phyloP scores from a whole-genome alignment of 2,113 vertebrate genomes.

The Prunella fulvescens region DNA sequence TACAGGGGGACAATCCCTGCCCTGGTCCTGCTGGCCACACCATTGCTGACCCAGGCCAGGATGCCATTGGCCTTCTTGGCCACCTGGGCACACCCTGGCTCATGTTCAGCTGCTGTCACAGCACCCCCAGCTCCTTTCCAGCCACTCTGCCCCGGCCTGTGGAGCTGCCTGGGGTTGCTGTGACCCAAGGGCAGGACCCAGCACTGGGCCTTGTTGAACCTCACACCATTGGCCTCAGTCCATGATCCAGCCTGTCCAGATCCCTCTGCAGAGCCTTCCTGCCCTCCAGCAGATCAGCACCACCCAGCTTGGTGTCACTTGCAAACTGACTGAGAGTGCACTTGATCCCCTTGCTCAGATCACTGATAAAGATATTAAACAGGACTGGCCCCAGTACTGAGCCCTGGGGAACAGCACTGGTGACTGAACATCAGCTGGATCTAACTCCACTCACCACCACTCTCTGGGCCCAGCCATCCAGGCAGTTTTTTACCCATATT shows the following conservation, averaged over 20 bases:
- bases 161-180: fast-evolving
- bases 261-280: not conserved
- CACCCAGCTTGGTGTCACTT: not conserved
- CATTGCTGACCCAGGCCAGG: not conserved
- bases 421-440: fast-evolving
- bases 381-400: not conserved
- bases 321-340: not conserved
- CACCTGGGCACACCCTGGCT: not conserved
- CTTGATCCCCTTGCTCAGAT: not conserved
- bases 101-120: not conserved
- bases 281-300: not conserved
- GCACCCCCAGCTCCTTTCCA: not conserved
- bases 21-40: not conserved
- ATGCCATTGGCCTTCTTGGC: not conserved
- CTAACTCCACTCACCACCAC: not conserved
- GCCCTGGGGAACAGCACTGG: not conserved
- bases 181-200: not conserved
- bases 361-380: not conserved
- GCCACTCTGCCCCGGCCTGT: not conserved
- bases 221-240: not conserved
- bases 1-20: not conserved
- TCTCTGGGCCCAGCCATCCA: too few relatives aligned
- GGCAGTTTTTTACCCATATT: not conserved
- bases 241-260: not conserved
- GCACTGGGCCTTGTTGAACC: not conserved